These are phyloP conservation scores for Clarias macrocephalus DNA, from an alignment of 2,113 vertebrate species.

Conservation along the genomic window DNA sequence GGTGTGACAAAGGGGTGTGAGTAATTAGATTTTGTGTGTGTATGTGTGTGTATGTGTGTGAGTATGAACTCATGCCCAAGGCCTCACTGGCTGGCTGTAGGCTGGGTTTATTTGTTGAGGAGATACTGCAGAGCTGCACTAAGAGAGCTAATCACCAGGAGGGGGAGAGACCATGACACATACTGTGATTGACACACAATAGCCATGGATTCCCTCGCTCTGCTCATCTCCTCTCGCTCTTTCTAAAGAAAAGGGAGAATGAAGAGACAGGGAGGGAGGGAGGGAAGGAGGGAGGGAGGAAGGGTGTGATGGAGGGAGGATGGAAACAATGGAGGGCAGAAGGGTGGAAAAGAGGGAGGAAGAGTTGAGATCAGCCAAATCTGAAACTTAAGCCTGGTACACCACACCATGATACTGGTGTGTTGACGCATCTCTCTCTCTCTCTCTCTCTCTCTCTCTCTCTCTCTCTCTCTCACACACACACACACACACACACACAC, in stretches of 20 bases:
- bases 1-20: constrained; percentile 47
- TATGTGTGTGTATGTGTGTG: constrained; percentile 5
- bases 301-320: constrained; percentile 54
- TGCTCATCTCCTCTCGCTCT: constrained; percentile 58
- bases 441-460: no score
- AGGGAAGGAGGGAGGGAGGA: constrained; percentile 17
- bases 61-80: constrained; percentile 65
- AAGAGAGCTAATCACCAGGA: constrained; percentile 79
- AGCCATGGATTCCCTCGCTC: constrained; percentile 74
- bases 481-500: constrained; percentile 20
- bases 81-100: constrained; percentile 66
- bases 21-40: constrained; percentile 57
- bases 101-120: constrained; percentile 69
- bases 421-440: not conserved
- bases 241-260: constrained; percentile 63
- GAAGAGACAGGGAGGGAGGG: constrained; percentile 46
- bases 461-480: not conserved
- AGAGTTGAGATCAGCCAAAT: constrained; percentile 55
- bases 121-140: constrained; percentile 73
- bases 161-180: constrained; percentile 60
- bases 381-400: constrained; percentile 52
- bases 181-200: constrained; percentile 80
- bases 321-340: constrained; percentile 57
- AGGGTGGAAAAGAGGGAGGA: constrained; percentile 40
- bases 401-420: constrained; percentile 33